Conservation (phyloP, 2,888 invertebrate genomes). For the Acronicta aceris region DNA sequence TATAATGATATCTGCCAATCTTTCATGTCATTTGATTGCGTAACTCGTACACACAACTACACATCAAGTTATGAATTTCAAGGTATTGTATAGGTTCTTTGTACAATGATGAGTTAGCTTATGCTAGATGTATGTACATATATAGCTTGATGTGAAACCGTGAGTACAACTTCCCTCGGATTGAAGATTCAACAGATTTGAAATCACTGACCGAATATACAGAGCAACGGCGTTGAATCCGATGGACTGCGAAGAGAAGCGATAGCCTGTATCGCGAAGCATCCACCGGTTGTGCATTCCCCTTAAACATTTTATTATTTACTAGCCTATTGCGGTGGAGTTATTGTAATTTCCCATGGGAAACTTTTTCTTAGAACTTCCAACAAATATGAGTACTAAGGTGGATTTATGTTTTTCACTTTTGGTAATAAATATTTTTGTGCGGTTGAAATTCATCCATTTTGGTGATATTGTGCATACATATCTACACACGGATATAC, state of each 20-base stretch:
- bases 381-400: slow-evolving; percentile 28
- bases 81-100: too few relatives aligned
- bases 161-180: too few relatives aligned
- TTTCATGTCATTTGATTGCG: too few relatives aligned
- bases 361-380: slow-evolving; percentile 31
- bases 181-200: neutral
- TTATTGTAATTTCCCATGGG: slow-evolving; percentile 55
- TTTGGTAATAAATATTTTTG: slow-evolving; percentile 5
- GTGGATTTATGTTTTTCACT: slow-evolving; percentile 23
- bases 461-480: too few relatives aligned
- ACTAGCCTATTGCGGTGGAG: slow-evolving; percentile 30
- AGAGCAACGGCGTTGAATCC: neutral
- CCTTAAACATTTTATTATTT: slow-evolving; percentile 31
- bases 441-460: neutral
- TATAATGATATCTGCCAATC: too few relatives aligned
- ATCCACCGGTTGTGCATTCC: neutral
- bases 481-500: too few relatives aligned
- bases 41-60: too few relatives aligned
- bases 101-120: too few relatives aligned
- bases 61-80: too few relatives aligned
- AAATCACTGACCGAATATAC: neutral
- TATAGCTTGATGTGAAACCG: too few relatives aligned
- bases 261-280: neutral
- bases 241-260: neutral
- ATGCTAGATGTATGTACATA: too few relatives aligned